Evolutionary conservation across 1,140 invertebrate genomes (phyloP), one percentile per base, ranked within the genome.

Genomic region (Lucilia sericata): DNA sequence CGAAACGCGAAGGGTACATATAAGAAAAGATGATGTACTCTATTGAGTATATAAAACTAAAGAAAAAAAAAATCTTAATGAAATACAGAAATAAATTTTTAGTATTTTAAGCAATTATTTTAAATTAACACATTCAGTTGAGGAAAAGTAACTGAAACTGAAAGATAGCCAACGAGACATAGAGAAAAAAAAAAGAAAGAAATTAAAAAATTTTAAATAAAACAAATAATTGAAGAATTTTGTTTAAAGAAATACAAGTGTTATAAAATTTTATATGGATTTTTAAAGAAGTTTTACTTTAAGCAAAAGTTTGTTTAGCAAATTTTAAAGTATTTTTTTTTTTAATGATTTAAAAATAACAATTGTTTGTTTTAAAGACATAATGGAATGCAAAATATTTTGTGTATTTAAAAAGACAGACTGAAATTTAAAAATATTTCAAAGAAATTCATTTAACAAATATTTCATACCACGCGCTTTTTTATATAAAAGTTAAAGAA

Each of bases 71-170:
- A 82, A 81, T 51, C 51, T 55, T 19, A 42, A 82, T 84, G 30
- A 14, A 25, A 25, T 36, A 36, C 9, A 42, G 19, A 84, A 80
- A 70, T 19, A 65, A 80, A 34, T 78, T 65, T 74, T 74, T 30
- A 55, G 42, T 82, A 82, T 84, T 74, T 82, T 12, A 83, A 80
- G 82, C 82, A 78, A 85, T 83, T 80, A 85, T 85, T 85, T 75
- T 82, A 85, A 85, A 70, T 85, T 85, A 83, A 83, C 84, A 85
- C 34, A 80, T 85, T 85, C 82, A 85, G 84, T 85, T 85, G 82
- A 78, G 17, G 47, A 82, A 81, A 78, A 80, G 82, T 80, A 51
- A 55, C 75, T 70, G 76, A 80, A 30, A 80, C n/a, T 12, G 76
- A 51, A 49, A 49, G 42, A 42, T 42, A 42, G 2, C 74, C 19